These are phyloP conservation scores for Pontoporia blainvillei DNA, from an alignment of 2,113 vertebrate species.

Conservation along the genomic window DNA sequence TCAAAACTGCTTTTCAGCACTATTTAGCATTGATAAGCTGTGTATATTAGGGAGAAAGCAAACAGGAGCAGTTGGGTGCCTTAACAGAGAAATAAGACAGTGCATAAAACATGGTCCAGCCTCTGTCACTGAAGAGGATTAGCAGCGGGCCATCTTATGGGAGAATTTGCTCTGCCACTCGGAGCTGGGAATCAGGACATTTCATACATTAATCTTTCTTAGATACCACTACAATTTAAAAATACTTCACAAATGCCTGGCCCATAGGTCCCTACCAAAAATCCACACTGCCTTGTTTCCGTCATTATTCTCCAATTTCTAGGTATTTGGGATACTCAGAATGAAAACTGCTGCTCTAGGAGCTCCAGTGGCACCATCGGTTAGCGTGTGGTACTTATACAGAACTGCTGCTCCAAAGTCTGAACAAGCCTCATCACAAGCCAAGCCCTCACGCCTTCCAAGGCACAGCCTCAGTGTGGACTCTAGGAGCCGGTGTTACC, in stretches of 20 bases:
- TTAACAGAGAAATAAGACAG: background rate
- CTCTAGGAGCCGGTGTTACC: background rate
- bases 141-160: background rate
- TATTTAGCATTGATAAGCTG: background rate
- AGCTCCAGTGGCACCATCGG: no score
- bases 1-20: background rate
- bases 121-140: background rate
- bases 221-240: background rate
- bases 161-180: background rate
- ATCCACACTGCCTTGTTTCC: background rate
- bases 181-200: background rate
- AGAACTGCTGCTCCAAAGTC: background rate
- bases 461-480: accelerated
- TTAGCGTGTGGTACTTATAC: no score
- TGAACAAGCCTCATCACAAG: background rate
- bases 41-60: background rate
- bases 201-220: background rate
- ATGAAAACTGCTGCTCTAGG: no score
- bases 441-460: background rate
- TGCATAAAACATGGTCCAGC: background rate
- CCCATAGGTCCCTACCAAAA: background rate
- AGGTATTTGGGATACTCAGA: background rate
- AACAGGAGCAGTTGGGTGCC: background rate
- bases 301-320: background rate
- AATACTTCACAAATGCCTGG: background rate